phyloP scores from a whole-genome alignment of 2,113 vertebrate genomes.

The Copsychus sechellarum region DNA sequence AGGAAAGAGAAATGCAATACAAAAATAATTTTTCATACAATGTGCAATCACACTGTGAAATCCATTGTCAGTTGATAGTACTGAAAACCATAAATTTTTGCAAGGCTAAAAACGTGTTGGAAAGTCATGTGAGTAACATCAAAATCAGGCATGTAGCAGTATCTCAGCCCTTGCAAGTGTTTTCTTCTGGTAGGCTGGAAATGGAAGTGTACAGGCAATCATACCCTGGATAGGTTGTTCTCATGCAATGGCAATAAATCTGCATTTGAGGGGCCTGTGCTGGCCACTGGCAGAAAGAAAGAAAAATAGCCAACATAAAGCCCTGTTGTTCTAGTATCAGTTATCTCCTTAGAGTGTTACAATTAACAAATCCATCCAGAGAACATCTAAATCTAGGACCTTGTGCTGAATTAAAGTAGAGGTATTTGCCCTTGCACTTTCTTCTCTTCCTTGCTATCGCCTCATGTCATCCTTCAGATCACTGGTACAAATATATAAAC shows the following conservation, averaged over 20 bases:
- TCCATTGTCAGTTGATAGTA: background rate
- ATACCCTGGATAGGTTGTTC: background rate
- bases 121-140: background rate
- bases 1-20: background rate
- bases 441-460: background rate
- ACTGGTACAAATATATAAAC: background rate
- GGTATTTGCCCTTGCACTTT: background rate
- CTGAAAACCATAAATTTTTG: background rate
- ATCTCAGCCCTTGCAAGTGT: background rate
- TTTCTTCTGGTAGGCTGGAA: background rate
- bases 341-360: background rate
- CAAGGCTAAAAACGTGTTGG: background rate
- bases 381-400: background rate
- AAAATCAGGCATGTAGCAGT: background rate
- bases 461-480: background rate
- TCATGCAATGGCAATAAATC: background rate
- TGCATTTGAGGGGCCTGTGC: background rate
- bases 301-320: background rate
- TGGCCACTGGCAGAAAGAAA: background rate
- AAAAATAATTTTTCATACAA: background rate
- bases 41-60: background rate
- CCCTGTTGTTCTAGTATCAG: background rate
- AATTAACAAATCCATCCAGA: background rate
- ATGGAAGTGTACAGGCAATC: background rate
- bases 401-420: background rate